Base-by-base conservation (phyloP, 2,888 invertebrate species). In the Disparrhopalites patrizii region DNA sequence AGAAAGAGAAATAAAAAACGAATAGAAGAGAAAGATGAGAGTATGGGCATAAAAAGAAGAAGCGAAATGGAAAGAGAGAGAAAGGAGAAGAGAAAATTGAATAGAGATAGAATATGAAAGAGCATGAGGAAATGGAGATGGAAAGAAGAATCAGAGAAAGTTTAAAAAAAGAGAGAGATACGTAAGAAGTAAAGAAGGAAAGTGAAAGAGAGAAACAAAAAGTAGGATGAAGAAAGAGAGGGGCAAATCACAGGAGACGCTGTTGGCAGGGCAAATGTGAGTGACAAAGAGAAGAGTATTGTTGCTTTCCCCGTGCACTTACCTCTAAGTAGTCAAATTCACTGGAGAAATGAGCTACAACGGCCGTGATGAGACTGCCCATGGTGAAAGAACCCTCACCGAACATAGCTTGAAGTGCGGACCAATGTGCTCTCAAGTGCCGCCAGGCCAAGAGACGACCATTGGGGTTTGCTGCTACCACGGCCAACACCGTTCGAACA, bases 241-340 rank as follows among this genome's bases (percentile, higher is more conserved):
- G 15, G 7, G n/a, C 20, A 20, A 43, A 18, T 43, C 20, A 8
- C 5, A 15, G n/a, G n/a, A 18, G 5, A 8, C 18, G 20, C n/a
- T 43, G 5, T 43, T 15, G n/a, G 3, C 43, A 8, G n/a, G n/a
- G n/a, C 43, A 5, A 43, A 5, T 18, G 8, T 43, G n/a, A n/a
- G n/a, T n/a, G n/a, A n/a, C n/a, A n/a, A n/a, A n/a, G n/a, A n/a
- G n/a, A n/a, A n/a, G 18, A 18, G 51, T 33, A 5, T 56, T 56
- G 3, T 30, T 15, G 38, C 5, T 20, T n/a, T 55, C 15, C 43
- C 20, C 50, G 27, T 30, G 23, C 38, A 38, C 18, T 55, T 61
- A 89, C 89, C 82, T 87, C 86, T 73, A 86, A 85, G 73, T 87
- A 87, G 79, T 90, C 90, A 71, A 86, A 86, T 1, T 88, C 86